Evolutionary conservation across 2,113 vertebrate genomes (phyloP).

Genomic region (Embiotoca jacksoni): DNA sequence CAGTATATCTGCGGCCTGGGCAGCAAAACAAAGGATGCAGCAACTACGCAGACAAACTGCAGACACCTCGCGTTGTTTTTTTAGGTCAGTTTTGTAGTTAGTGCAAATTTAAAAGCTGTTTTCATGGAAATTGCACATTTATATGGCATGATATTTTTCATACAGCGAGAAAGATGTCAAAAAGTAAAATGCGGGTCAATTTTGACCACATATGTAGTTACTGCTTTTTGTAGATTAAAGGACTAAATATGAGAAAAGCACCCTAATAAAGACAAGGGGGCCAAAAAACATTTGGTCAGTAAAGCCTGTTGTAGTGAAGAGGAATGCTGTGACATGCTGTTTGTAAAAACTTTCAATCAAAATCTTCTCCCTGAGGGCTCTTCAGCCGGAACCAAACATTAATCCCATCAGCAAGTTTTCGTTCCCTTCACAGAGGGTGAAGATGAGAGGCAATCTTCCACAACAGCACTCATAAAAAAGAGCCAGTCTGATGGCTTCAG

Average conservation of each 20-base stretch:
- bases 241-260: not conserved
- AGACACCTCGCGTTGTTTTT: too few relatives aligned
- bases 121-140: too few relatives aligned
- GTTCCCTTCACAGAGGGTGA: slow-evolving; percentile 20
- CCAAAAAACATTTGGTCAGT: too few relatives aligned
- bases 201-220: too few relatives aligned
- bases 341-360: not conserved
- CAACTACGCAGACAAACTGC: too few relatives aligned
- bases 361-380: slow-evolving; percentile 14
- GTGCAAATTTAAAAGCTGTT: too few relatives aligned
- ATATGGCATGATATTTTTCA: too few relatives aligned
- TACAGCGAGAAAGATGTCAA: too few relatives aligned
- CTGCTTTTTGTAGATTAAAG: not conserved
- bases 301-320: too few relatives aligned
- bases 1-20: too few relatives aligned
- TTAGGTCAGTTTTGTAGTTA: too few relatives aligned
- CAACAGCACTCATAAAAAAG: slow-evolving; percentile 12
- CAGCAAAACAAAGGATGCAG: too few relatives aligned
- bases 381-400: slow-evolving; percentile 2
- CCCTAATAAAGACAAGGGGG: not conserved
- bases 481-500: slow-evolving; percentile 7
- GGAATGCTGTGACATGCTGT: not conserved
- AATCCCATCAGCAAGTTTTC: slow-evolving; percentile 28
- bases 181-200: not conserved
- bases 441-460: not conserved